Base-by-base conservation (phyloP, 2,797 vertebrate genomes). In the Orientallactaga sibirica region DNA sequence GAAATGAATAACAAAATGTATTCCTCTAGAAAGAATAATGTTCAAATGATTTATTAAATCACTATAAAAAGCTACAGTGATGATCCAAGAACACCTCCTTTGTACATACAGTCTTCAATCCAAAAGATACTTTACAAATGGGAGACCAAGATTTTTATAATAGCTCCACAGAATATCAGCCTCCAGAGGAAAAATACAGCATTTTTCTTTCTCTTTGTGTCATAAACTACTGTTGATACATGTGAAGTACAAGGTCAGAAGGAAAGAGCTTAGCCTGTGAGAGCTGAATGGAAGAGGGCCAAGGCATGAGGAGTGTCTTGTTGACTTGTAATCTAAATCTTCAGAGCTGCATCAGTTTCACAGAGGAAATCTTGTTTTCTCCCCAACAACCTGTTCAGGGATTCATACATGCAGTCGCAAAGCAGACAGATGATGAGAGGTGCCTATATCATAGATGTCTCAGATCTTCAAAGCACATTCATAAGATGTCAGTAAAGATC, bases 271-370 rank as follows among this genome's bases (percentile, higher is more conserved):
- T 20, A 41, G 16, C 24, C 24, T 19, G 7, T 1, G 27, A 29
- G 16, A 2, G 29, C 9, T 43, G 3, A 6, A 15, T 19, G n/a
- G 27, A 8, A 4, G 58, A 5, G 19, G 19, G 2, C 25, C 4
- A 9, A 55, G 7, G 37, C 8, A 58, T 27, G 15, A 64, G 14
- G 11, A 55, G 25, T 29, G 8, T 4, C 48, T 5, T 41, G 41
- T 85, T 10, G 22, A 66, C 77, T 37, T n/a, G 18, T 43, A 14
- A 16, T 37, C 8, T 14, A 19, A 64, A 1, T 4, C 2, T 27
- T 12, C 0, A 41, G 15, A 9, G 11, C 27, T 58, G n/a, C 8
- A 0, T 52, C 2, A 43, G 55, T 20, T 12, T 43, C 19, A 0
- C 2, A n/a, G 70, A 61, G 37, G 55, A 11, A 11, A 70, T 7